A percentile compares a stretch with the other conserved stretches of the same genome.
These are phyloP conservation scores for Diarsia mendica DNA, from an alignment of 2,888 invertebrate species.

Conservation along the genomic window DNA sequence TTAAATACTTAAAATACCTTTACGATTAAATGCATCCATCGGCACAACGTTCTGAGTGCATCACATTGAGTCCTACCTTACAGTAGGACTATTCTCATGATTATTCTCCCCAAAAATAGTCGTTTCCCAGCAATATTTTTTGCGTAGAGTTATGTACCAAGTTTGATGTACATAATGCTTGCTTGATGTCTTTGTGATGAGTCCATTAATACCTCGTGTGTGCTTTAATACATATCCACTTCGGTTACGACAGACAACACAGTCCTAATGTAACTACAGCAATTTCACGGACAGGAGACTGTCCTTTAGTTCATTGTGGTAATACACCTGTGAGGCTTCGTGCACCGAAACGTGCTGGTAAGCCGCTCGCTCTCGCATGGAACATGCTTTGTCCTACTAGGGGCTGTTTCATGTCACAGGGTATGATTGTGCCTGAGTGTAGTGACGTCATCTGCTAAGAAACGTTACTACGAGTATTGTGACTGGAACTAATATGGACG, in stretches of 20 bases:
- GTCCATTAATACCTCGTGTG: too few species aligned
- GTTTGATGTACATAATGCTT: too few species aligned
- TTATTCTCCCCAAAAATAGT: too few species aligned
- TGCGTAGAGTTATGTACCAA: too few species aligned
- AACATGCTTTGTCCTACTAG: slow-evolving; percentile 37
- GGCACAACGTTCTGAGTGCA: too few species aligned
- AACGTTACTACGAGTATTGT: not conserved
- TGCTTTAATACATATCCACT: not conserved
- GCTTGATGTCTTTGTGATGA: too few species aligned
- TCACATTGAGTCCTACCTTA: too few species aligned
- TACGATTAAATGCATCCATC: too few species aligned
- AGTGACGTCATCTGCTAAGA: not conserved
- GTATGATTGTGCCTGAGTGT: not conserved
- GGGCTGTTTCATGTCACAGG: not conserved
- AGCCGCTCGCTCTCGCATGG: slow-evolving; percentile 22
- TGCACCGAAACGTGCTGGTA: slow-evolving; percentile 23
- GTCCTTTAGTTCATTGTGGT: slow-evolving; percentile 12
- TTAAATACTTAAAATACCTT: too few species aligned
- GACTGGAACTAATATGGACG: not conserved
- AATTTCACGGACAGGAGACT: slow-evolving; percentile 9
- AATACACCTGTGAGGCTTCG: slow-evolving; percentile 18
- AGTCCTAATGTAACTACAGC: slow-evolving; percentile 9
- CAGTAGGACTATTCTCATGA: too few species aligned
- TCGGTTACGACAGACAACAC: not conserved
- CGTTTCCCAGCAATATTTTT: too few species aligned